Base-by-base conservation (phyloP, 92 coral and sea anemone species). In the Meandrina meandrites region DNA sequence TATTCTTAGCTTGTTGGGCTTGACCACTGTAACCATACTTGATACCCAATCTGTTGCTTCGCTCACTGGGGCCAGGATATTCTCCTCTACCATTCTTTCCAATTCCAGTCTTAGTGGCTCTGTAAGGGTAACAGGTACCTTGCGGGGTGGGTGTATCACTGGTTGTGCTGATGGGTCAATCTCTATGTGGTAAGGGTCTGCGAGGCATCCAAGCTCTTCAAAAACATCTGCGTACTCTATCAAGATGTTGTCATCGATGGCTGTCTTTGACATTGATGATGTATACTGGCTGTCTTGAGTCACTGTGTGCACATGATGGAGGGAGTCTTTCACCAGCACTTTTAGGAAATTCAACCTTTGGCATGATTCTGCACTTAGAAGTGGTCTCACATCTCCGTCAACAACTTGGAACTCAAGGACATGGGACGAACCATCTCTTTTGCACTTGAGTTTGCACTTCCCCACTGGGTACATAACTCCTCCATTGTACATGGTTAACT, bases 401-500 rank as follows among this genome's bases (percentile, higher is more conserved):
- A 87, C 90, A 28, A 87, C 90, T 81, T 87, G 81, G 76, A 88
- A 82, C 78, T 89, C 92, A 48, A 85, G 92, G 66, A 70, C 42
- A 58, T 90, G 89, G 77, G 88, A 76, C 36, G 92, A 85, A 3
- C 92, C 83, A 80, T 86, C 83, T 90, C 92, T 56, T 15, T 83
- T 90, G 83, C 89, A 89, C 69, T 79, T 85, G 81, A 84, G 88
- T 71, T 89, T 84, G 84, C 88, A 84, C 87, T 84, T 89, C 82
- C 86, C 92, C 70, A 79, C 89, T 17, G 89, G 89, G 72, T 85
- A 86, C 89, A 85, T 90, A 22, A 51, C 56, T 51, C 8, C 56
- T 51, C 56, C 56, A 51, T 51, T 51, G 56, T 51, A 51, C 56
- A 51, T 51, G 56, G 16, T 51, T 51, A 51, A 51, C 56, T 51